phyloP scores from a whole-genome alignment of 2,888 invertebrate genomes.

The Himalopsyche kuldschensis region DNA sequence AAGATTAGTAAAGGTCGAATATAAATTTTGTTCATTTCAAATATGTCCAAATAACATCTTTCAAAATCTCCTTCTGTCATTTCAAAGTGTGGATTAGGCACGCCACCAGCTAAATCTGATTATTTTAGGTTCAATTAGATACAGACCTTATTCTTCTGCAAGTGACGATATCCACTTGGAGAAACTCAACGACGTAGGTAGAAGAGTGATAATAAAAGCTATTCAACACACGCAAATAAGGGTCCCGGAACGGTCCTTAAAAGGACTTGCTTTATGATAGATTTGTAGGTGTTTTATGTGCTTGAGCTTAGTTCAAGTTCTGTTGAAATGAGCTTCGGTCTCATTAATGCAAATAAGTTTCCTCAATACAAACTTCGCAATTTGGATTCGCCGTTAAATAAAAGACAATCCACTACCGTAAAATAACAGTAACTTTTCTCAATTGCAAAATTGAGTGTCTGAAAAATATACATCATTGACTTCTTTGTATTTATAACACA shows the following conservation, averaged over 20 bases:
- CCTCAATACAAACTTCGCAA: not conserved
- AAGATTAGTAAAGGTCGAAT: no score
- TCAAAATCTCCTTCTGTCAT: no score
- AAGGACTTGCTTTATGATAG: not conserved
- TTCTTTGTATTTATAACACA: no score
- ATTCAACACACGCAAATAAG: not conserved
- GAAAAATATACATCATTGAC: no score
- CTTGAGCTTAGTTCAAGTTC: not conserved
- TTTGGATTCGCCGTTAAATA: not conserved
- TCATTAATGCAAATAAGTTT: not conserved
- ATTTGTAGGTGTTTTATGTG: not conserved
- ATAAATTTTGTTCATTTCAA: no score
- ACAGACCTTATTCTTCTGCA: not conserved
- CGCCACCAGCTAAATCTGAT: not conserved
- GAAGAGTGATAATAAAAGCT: not conserved
- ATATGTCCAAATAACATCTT: no score
- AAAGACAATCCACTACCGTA: not conserved
- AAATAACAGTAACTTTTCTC: no score
- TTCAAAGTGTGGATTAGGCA: no score
- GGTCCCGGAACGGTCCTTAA: not conserved
- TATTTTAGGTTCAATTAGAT: not conserved
- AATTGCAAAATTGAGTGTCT: no score
- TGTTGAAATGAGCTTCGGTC: not conserved
- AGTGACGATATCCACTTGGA: not conserved
- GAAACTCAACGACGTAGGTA: not conserved